A percentile compares a stretch with the other conserved stretches of the same genome.
These are phyloP conservation scores for Ceramica pisi DNA, from an alignment of 2,888 invertebrate genomes.

Conservation along the genomic window DNA sequence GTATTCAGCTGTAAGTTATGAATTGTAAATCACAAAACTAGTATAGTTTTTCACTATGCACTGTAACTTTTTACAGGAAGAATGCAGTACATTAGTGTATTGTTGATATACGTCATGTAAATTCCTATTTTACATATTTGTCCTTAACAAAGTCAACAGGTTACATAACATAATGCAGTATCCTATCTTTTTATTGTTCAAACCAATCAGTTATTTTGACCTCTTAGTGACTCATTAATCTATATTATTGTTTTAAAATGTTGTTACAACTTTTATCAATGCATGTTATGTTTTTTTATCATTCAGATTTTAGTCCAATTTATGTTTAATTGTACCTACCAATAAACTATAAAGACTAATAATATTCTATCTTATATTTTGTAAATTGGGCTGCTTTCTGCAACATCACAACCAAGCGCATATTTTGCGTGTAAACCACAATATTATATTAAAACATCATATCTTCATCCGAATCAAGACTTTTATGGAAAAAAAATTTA, in stretches of 20 bases:
- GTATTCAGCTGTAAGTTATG: neutral
- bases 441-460: too few species aligned
- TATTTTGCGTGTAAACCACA: too few species aligned
- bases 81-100: constrained; percentile 3
- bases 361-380: neutral
- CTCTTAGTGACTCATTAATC: constrained; percentile 65
- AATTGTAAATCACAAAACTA: neutral
- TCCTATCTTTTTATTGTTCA: constrained; percentile 31
- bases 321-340: neutral
- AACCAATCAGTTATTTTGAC: constrained; percentile 51
- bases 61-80: constrained; percentile 8
- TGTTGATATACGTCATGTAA: constrained; percentile 1
- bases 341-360: constrained; percentile 5
- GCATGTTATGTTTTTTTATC: neutral
- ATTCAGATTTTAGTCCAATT: constrained; percentile 6
- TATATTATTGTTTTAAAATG: constrained; percentile 61
- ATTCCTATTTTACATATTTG: constrained; percentile 32
- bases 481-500: too few species aligned
- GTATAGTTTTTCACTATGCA: constrained; percentile 1
- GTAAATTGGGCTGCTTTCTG: too few species aligned
- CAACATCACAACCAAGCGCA: too few species aligned
- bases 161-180: constrained; percentile 38
- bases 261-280: constrained; percentile 42
- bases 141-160: constrained; percentile 9
- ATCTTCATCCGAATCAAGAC: too few species aligned